Evolutionary conservation across 2,888 invertebrate species (phyloP).

Genomic region (Ichneumoninae sp.): DNA sequence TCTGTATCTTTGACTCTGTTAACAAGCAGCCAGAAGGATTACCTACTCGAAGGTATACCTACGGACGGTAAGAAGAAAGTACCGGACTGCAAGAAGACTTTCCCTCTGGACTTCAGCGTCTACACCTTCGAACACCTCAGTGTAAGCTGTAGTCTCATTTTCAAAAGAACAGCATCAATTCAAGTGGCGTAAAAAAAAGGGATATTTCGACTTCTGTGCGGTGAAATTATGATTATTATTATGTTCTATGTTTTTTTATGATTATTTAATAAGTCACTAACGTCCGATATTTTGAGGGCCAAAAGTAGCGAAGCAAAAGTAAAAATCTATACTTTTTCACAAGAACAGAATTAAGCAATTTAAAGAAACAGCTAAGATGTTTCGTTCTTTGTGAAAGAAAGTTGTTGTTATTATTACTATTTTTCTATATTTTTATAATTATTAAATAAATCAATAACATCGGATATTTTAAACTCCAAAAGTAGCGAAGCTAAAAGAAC

Average conservation of each 20-base stretch:
- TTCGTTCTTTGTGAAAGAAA: background rate
- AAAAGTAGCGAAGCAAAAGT: too few species aligned
- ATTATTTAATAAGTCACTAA: too few species aligned
- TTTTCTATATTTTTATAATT: background rate
- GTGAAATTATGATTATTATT: too few species aligned
- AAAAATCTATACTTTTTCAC: background rate
- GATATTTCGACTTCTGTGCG: too few species aligned
- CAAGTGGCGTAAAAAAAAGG: too few species aligned
- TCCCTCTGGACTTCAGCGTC: slow-evolving; percentile 87
- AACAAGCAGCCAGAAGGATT: slow-evolving; percentile 74
- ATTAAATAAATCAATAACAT: background rate
- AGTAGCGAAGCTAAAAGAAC: background rate
- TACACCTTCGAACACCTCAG: slow-evolving; percentile 88
- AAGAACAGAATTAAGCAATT: background rate
- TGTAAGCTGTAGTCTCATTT: slow-evolving; percentile 77
- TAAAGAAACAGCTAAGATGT: background rate
- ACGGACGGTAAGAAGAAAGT: slow-evolving; percentile 80
- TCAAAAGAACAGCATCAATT: background rate
- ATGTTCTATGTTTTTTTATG: too few species aligned
- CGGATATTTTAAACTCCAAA: background rate
- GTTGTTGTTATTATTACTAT: background rate
- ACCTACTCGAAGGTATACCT: slow-evolving; percentile 76
- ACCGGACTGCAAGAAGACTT: slow-evolving; percentile 89
- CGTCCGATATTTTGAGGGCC: too few species aligned
- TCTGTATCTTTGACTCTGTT: slow-evolving; percentile 26